Conservation (phyloP, 2,888 invertebrate species). For the Linyphia triangularis region DNA sequence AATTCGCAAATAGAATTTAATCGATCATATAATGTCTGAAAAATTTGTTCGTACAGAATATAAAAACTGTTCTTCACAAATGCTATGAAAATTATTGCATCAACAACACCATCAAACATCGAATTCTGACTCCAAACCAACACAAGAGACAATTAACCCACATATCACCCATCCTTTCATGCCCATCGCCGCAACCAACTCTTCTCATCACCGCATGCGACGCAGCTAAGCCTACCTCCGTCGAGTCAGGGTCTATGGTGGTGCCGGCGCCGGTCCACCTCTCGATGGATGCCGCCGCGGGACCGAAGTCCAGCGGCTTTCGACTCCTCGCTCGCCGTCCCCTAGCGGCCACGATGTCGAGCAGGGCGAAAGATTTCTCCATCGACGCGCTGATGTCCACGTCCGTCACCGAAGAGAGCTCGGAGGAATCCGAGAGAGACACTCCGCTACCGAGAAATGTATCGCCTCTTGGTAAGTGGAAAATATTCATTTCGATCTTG, state of each 20-base stretch:
- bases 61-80: too few species aligned
- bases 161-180: neutral
- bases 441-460: conserved; percentile 52
- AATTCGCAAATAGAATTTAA: too few species aligned
- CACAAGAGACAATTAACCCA: neutral
- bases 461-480: conserved; percentile 67
- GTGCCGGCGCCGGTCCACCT: conserved; percentile 58
- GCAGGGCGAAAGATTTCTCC: conserved; percentile 75
- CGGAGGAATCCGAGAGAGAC: conserved; percentile 68
- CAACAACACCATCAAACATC: neutral
- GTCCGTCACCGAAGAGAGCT: conserved; percentile 53
- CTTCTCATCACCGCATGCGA: conserved; percentile 3
- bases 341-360: conserved; percentile 58
- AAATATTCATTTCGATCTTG: too few species aligned
- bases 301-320: conserved; percentile 71
- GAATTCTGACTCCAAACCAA: neutral
- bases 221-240: conserved; percentile 61
- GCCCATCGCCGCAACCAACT: neutral
- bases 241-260: conserved; percentile 67
- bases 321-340: conserved; percentile 37
- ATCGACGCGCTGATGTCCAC: conserved; percentile 76
- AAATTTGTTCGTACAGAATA: too few species aligned
- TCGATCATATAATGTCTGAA: too few species aligned
- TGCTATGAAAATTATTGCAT: too few species aligned
- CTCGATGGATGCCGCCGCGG: conserved; percentile 73